These are phyloP conservation scores for Tetragnatha versicolor DNA, from an alignment of 1,140 invertebrate genomes.

Conservation along the genomic window DNA sequence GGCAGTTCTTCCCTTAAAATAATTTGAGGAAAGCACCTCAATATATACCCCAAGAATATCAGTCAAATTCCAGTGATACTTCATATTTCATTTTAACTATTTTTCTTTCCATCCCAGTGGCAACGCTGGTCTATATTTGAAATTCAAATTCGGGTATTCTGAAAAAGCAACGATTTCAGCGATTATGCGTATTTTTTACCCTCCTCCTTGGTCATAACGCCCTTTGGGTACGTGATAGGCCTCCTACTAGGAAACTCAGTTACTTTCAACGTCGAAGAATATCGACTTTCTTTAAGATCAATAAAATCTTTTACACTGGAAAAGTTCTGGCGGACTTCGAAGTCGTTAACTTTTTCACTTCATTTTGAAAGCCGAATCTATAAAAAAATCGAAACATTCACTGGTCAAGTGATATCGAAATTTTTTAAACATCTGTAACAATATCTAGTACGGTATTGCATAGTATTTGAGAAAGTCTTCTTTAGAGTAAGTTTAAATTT, in stretches of 20 bases:
- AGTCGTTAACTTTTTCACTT: constrained; percentile 39
- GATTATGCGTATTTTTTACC: constrained; percentile 3
- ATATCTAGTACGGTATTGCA: no score
- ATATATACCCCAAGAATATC: no score
- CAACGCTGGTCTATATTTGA: neutral
- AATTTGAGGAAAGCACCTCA: no score
- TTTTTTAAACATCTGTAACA: neutral
- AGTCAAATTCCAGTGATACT: neutral
- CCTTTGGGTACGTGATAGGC: neutral
- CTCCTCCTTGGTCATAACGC: no score
- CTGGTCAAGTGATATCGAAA: constrained; percentile 24
- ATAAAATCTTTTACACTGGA: constrained; percentile 41
- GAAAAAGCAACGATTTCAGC: neutral
- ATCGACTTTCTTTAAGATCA: constrained; percentile 18
- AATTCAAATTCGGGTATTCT: neutral
- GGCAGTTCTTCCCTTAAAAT: no score
- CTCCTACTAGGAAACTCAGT: neutral
- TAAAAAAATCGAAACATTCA: constrained; percentile 24
- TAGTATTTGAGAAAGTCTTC: no score
- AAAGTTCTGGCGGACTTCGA: constrained; percentile 17
- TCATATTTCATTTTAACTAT: neutral
- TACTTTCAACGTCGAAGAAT: neutral
- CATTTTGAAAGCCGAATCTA: constrained; percentile 5
- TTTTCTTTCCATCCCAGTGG: no score
- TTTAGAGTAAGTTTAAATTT: no score